Base-by-base conservation (phyloP, 2,113 vertebrate species). In the Gobiocypris rarus region DNA sequence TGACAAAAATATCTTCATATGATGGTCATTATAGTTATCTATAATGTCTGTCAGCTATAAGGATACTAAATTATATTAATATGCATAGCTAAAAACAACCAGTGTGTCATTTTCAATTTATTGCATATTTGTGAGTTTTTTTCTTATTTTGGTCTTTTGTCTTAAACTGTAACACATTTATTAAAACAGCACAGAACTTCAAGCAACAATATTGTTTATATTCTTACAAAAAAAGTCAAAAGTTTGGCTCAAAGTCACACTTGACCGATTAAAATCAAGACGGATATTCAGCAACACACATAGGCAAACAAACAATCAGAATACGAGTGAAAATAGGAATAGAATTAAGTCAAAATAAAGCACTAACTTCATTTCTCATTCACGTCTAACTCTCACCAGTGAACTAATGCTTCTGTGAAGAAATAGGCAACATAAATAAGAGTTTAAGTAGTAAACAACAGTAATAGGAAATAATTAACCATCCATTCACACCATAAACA, bases 201-300 rank as follows among this genome's bases (percentile, higher is more conserved):
- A 70, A 74, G 58, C 70, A 71, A 74, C 75, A 59, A 22, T 6
- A 19, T 52, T 31, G 26, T 85, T 83, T 48, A 80, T 84, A 70
- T 77, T 87, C 73, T 77, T 87, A 84, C 78, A 84, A 84, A 87
- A 80, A 50, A 84, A 52, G 28, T 81, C 52, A 58, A 82, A 79
- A 59, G 28, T 86, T 81, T 61, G 45, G 48, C 28, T 26, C 61
- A 73, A 34, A 71, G 6, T 84, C 26, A 73, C 65, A 84, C 52
- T 15, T 11, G 52, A 54, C 17, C 19, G 52, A 54, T 54, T 17
- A 19, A 61, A 84, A 84, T 63, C 26, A 22, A 38, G 3, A 75
- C 28, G 38, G 45, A 67, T 4, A 76, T 76, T 45, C 15, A 70
- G 58, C 26, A n/a, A 76, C 31, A 15, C 41, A 78, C 63, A 70